phyloP scores from a whole-genome alignment of 2,113 vertebrate species.

The Barnardius zonarius region DNA sequence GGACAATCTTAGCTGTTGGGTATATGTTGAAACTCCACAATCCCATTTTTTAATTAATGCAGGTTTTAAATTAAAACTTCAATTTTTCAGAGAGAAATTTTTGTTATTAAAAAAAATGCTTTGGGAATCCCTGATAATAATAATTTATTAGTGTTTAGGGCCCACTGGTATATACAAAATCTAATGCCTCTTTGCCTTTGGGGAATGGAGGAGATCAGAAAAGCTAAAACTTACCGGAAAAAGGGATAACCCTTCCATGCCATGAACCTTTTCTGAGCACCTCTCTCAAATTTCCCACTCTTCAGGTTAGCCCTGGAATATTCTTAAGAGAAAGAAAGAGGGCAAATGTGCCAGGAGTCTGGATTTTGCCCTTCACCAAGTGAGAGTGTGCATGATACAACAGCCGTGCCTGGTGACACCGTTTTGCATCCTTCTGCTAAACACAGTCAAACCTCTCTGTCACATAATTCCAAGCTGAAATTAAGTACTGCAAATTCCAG shows the following conservation, averaged over 20 bases:
- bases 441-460: background rate
- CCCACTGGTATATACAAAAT: background rate
- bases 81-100: background rate
- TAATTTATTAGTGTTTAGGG: background rate
- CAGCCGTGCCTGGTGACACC: background rate
- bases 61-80: background rate
- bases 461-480: background rate
- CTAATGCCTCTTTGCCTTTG: background rate
- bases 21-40: background rate
- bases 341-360: background rate
- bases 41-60: background rate
- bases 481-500: background rate
- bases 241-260: background rate
- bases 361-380: background rate
- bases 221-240: background rate
- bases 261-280: background rate
- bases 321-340: background rate
- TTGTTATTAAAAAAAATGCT: background rate
- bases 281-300: background rate
- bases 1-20: background rate
- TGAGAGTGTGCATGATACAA: fast-evolving
- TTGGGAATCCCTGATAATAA: background rate
- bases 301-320: background rate
- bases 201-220: background rate
- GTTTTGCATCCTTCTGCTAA: background rate